Percentiles rank a stretch among this genome's conserved stretches.
phyloP scores from a whole-genome alignment of 1,140 invertebrate species.

The Drosophila parvula region DNA sequence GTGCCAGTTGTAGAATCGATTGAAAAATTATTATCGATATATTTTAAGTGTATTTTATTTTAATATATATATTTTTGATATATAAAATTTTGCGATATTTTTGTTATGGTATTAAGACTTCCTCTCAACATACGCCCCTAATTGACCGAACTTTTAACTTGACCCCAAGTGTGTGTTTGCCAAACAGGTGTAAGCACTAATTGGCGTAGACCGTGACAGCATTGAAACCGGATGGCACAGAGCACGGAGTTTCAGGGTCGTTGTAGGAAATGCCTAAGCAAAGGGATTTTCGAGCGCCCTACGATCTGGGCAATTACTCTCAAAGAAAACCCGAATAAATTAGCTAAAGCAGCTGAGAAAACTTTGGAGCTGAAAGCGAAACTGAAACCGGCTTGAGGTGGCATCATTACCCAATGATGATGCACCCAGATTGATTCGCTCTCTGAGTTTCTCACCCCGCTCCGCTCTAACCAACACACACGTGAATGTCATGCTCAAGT shows the following conservation, averaged over 20 bases:
- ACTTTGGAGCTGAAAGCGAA: slow-evolving; percentile 41
- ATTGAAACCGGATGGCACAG: slow-evolving; percentile 38
- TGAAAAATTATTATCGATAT: no score
- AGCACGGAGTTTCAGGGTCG: slow-evolving; percentile 70
- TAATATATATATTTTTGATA: no score
- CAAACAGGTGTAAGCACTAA: slow-evolving; percentile 59
- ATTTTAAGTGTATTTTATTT: no score
- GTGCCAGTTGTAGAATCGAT: no score
- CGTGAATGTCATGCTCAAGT: slow-evolving; percentile 74
- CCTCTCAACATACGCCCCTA: no score
- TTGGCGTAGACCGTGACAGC: slow-evolving; percentile 51
- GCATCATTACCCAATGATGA: slow-evolving; percentile 64
- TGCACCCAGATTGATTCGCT: slow-evolving; percentile 46
- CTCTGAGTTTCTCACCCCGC: slow-evolving; percentile 3
- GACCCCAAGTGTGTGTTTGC: slow-evolving; percentile 23
- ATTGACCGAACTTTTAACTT: not conserved
- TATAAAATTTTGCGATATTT: no score
- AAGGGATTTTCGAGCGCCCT: slow-evolving; percentile 30
- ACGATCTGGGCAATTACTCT: slow-evolving; percentile 42
- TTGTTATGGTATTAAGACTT: no score
- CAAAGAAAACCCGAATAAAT: slow-evolving; percentile 43
- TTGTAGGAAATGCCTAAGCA: slow-evolving; percentile 33
- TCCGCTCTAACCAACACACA: slow-evolving; percentile 19
- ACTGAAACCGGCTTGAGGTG: slow-evolving; percentile 69
- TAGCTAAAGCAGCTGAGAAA: slow-evolving; percentile 34